These are phyloP conservation scores for Furnarius figulus DNA, from an alignment of 2,113 vertebrate species.

Conservation along the genomic window DNA sequence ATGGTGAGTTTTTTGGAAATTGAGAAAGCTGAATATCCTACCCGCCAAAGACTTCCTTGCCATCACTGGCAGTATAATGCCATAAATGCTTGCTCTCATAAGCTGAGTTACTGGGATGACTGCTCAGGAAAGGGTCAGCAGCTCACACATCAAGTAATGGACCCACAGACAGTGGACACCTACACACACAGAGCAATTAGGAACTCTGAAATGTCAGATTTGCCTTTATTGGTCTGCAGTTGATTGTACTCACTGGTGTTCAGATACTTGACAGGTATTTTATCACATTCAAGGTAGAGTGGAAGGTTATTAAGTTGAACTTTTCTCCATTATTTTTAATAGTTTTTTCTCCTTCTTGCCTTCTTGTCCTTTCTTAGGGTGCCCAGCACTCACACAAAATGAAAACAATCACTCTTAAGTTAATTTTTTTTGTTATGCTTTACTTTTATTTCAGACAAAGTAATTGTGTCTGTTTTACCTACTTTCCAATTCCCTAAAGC, in stretches of 20 bases:
- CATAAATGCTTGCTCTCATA: neutral
- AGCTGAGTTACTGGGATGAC: neutral
- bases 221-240: neutral
- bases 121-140: neutral
- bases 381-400: neutral
- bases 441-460: neutral
- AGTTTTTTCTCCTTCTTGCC: neutral
- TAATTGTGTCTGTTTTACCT: neutral
- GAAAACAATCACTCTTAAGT: neutral
- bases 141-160: neutral
- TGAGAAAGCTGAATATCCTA: neutral
- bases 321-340: neutral
- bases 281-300: neutral
- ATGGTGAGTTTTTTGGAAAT: neutral
- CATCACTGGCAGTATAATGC: neutral
- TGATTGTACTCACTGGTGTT: neutral
- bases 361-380: neutral
- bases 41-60: neutral
- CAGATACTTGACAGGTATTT: neutral
- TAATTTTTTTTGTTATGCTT: neutral
- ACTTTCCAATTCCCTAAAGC: neutral
- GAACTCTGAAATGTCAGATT: neutral
- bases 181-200: neutral
- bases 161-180: neutral
- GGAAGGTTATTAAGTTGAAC: neutral